Percentiles rank a stretch among this genome's conserved stretches.
These are phyloP conservation scores for Helarctos malayanus DNA, from an alignment of 2,797 vertebrate species.

Conservation along the genomic window DNA sequence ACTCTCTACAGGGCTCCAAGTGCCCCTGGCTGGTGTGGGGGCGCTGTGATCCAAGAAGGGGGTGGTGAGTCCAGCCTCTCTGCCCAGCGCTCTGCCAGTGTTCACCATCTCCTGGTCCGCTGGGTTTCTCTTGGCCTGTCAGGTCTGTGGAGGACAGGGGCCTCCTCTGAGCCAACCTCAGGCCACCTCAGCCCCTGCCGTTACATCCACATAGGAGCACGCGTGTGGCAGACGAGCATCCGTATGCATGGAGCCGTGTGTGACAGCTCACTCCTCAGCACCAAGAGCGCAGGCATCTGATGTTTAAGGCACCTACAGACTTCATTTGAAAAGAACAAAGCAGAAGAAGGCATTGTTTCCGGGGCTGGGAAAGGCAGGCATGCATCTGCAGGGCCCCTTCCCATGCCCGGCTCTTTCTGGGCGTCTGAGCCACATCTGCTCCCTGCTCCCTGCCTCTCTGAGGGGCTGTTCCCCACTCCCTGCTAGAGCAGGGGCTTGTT, in stretches of 20 bases:
- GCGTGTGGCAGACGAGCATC: accelerated
- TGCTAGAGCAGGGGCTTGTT: not conserved
- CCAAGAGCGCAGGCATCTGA: not conserved
- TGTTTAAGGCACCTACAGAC: not conserved
- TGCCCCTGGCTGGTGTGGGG: not conserved
- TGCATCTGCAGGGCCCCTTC: too few relatives aligned
- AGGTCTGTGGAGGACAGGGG: not conserved
- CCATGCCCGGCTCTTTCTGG: not conserved
- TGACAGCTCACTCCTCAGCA: not conserved
- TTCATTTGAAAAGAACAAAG: not conserved
- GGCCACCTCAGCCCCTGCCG: not conserved
- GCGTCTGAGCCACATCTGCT: not conserved
- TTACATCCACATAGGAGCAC: not conserved
- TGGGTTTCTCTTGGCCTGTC: not conserved
- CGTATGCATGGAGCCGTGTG: too few relatives aligned
- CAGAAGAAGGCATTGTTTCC: not conserved
- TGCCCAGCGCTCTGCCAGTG: not conserved
- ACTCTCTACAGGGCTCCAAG: not conserved
- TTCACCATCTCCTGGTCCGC: not conserved
- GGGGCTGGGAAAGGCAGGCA: not conserved
- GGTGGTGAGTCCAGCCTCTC: not conserved
- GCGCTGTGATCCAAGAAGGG: not conserved
- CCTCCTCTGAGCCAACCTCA: not conserved
- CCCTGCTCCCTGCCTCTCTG: not conserved
- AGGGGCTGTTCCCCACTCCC: not conserved